phyloP scores from a whole-genome alignment of 2,113 vertebrate species.

The Podarcis raffonei region DNA sequence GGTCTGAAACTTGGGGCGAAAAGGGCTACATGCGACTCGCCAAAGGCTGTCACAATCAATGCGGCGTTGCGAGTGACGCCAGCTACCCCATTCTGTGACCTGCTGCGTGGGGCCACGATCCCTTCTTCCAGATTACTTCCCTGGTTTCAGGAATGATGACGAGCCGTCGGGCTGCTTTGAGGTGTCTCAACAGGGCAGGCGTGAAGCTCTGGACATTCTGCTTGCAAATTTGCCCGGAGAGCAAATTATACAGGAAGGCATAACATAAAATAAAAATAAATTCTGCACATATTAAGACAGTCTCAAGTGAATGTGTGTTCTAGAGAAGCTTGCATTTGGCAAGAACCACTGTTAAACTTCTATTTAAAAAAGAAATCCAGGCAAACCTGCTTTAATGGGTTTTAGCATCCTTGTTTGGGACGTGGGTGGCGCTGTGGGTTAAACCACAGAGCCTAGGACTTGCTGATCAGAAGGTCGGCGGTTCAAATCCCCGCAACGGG shows the following conservation, averaged over 20 bases:
- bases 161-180: too few relatives aligned
- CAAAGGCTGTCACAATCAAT: background rate
- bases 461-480: too few relatives aligned
- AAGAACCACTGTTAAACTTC: too few relatives aligned
- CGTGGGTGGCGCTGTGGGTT: too few relatives aligned
- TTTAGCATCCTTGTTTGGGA: too few relatives aligned
- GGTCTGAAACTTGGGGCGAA: background rate
- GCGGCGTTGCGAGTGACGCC: background rate
- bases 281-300: background rate
- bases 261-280: background rate
- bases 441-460: too few relatives aligned
- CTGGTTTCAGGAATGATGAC: background rate
- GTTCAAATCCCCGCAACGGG: too few relatives aligned
- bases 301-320: background rate
- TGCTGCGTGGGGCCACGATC: background rate
- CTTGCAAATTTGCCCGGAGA: too few relatives aligned
- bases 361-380: too few relatives aligned
- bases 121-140: background rate
- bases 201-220: too few relatives aligned
- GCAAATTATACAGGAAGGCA: too few relatives aligned
- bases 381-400: background rate
- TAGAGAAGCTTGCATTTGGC: background rate
- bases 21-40: slow-evolving; percentile 13
- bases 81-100: background rate
- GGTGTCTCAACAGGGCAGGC: too few relatives aligned